A percentile compares a stretch with the other conserved stretches of the same genome.
Conservation (phyloP, 2,888 invertebrate genomes). For the Helicoverpa assulta region DNA sequence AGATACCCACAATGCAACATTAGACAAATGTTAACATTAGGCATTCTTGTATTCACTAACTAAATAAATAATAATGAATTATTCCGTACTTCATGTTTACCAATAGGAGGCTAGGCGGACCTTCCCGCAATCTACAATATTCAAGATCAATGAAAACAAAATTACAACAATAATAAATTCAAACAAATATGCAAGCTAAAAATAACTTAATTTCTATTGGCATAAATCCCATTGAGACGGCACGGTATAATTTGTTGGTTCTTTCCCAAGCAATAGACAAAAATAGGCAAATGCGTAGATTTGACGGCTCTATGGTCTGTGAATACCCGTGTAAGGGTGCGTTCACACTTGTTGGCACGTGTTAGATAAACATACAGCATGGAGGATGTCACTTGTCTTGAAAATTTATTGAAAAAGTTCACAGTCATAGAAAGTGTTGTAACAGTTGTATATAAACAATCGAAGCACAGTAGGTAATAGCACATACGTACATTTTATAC, state of each 20-base stretch:
- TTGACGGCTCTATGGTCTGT: slow-evolving; percentile 32
- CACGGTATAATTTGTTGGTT: slow-evolving; percentile 1
- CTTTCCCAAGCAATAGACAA: slow-evolving; percentile 50
- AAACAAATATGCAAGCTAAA: slow-evolving; percentile 11
- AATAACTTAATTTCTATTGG: background rate
- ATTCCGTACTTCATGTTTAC: slow-evolving; percentile 6
- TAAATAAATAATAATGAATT: background rate
- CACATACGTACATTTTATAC: too few species aligned
- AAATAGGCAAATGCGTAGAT: slow-evolving; percentile 18
- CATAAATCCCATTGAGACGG: slow-evolving; percentile 5
- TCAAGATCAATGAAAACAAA: background rate
- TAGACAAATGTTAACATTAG: background rate
- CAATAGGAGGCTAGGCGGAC: background rate
- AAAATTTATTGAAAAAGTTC: too few species aligned
- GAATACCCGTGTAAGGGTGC: slow-evolving; percentile 21
- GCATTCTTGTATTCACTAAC: background rate
- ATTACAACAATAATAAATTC: slow-evolving; percentile 12
- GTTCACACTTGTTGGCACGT: slow-evolving; percentile 6
- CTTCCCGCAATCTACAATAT: background rate
- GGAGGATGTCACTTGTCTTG: background rate
- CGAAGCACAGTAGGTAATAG: too few species aligned
- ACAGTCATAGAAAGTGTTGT: too few species aligned
- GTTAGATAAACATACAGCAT: background rate
- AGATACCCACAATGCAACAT: background rate
- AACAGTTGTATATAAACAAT: too few species aligned